A percentile compares a stretch with the other conserved stretches of the same genome.
Evolutionary conservation across 23 tunicate species (phyloP).

Genomic region (Ciona savignyi): DNA sequence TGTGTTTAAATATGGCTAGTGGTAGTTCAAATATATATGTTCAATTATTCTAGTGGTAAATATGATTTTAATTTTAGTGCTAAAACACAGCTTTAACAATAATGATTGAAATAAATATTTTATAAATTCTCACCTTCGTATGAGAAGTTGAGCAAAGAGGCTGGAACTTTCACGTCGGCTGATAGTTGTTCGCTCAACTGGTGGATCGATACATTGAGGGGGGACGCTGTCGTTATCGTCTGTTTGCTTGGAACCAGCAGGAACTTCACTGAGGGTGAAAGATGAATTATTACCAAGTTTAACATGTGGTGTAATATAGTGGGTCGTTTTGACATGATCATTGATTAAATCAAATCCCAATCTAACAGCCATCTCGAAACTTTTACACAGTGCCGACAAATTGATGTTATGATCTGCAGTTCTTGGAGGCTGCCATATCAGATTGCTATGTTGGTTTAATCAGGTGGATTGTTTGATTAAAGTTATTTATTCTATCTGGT

Average conservation of each 20-base stretch:
- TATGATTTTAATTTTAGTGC: not conserved
- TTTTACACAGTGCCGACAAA: no score
- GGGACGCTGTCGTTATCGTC: constrained; percentile 52
- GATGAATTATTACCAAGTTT: no score
- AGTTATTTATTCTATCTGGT: no score
- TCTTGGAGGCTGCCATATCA: not conserved
- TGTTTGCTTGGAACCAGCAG: constrained; percentile 53
- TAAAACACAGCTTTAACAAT: not conserved
- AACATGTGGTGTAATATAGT: no score
- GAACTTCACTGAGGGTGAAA: constrained; percentile 50
- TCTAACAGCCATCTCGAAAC: no score
- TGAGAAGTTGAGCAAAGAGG: constrained; percentile 24
- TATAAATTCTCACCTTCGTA: constrained; percentile 24
- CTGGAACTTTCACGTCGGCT: constrained; percentile 19
- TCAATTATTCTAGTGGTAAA: not conserved
- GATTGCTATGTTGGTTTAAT: not conserved
- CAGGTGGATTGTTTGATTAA: no score
- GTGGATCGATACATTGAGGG: constrained; percentile 24
- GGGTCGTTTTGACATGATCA: no score
- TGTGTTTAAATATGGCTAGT: no score
- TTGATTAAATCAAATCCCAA: no score
- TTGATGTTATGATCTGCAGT: not conserved
- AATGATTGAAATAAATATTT: not conserved
- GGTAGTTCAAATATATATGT: no score
- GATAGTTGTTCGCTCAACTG: constrained; percentile 31